Percentiles rank a stretch among this genome's conserved stretches.
Conservation (phyloP, 2,888 invertebrate species). For the Ochropleura plecta region DNA sequence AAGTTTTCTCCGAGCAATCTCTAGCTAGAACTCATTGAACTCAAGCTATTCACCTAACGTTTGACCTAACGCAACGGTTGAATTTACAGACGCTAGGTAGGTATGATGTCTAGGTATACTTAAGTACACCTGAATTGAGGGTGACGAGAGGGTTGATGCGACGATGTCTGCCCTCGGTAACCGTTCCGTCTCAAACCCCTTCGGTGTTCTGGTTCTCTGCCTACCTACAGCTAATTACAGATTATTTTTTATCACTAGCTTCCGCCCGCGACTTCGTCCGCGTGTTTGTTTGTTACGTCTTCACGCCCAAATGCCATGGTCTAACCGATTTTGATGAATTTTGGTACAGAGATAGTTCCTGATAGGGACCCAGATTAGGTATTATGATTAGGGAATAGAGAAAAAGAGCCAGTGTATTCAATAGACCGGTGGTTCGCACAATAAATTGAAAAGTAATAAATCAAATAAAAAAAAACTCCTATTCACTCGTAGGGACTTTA, state of each 20-base stretch:
- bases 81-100: background rate
- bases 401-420: too few species aligned
- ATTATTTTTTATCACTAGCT: background rate
- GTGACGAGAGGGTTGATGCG: background rate
- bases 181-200: background rate
- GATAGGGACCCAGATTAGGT: too few species aligned
- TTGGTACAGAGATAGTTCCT: too few species aligned
- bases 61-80: background rate
- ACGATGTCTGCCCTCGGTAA: background rate
- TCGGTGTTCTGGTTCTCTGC: background rate
- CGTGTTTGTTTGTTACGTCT: too few species aligned
- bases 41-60: background rate
- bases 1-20: background rate
- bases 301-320: too few species aligned
- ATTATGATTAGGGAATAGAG: too few species aligned
- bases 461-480: too few species aligned
- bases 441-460: too few species aligned
- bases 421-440: too few species aligned
- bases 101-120: background rate
- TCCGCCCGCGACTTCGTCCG: too few species aligned
- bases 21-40: constrained; percentile 3
- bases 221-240: background rate
- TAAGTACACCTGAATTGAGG: constrained; percentile 6
- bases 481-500: too few species aligned
- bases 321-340: too few species aligned